Conservation (phyloP, 92 coral and sea anemone genomes). For the Siderastrea radians region DNA sequence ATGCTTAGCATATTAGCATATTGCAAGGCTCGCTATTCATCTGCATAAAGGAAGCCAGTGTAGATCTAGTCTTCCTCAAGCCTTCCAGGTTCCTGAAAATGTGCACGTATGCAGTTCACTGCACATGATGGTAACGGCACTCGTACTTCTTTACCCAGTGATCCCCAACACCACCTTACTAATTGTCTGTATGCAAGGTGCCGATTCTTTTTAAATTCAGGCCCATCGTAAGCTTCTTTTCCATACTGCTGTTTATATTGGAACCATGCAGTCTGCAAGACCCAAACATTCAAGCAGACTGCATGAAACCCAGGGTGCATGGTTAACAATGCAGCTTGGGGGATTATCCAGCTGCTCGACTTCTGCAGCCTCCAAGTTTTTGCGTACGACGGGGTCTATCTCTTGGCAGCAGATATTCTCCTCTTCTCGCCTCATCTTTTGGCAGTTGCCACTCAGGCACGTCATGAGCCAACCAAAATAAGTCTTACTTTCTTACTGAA, state of each 20-base stretch:
- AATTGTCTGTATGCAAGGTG: too few species aligned
- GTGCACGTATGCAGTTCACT: conserved; percentile 73
- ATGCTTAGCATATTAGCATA: too few species aligned
- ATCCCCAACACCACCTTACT: conserved; percentile 72
- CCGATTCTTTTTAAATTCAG: too few species aligned
- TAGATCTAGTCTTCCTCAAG: conserved; percentile 63
- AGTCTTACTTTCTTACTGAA: too few species aligned
- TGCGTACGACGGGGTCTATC: not conserved
- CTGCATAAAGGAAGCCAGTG: conserved; percentile 57
- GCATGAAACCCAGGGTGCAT: conserved; percentile 72
- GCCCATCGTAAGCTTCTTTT: too few species aligned
- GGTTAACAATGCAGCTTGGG: conserved; percentile 60
- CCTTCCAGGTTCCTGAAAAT: conserved; percentile 72
- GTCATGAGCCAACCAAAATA: not conserved
- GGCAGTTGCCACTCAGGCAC: conserved; percentile 47
- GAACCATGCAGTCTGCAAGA: conserved; percentile 75
- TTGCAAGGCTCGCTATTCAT: conserved; percentile 25
- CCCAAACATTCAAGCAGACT: conserved; percentile 71
- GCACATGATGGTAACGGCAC: conserved; percentile 78
- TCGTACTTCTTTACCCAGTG: conserved; percentile 65
- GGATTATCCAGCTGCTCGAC: conserved; percentile 14
- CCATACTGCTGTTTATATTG: too few species aligned
- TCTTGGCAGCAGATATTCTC: conserved; percentile 40
- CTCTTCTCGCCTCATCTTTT: not conserved
- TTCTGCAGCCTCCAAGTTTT: conserved; percentile 35